These are phyloP conservation scores for Okapia johnstoni DNA, from an alignment of 2,113 vertebrate genomes.

Conservation along the genomic window DNA sequence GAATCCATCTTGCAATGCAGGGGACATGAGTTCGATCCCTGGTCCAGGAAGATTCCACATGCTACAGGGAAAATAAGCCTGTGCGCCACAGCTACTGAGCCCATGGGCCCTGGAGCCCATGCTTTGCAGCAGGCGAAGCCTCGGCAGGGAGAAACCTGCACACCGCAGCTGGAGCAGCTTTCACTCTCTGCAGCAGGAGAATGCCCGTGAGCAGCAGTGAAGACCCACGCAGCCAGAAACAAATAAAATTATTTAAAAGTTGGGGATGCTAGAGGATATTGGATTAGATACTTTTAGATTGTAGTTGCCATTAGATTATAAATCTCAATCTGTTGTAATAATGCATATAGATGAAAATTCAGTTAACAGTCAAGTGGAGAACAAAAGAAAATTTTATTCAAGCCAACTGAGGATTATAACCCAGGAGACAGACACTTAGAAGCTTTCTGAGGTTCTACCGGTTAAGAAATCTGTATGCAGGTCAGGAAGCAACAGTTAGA, in stretches of 20 bases:
- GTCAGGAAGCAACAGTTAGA: not conserved
- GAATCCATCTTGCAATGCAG: not conserved
- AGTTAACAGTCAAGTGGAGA: not conserved
- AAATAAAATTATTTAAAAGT: not conserved
- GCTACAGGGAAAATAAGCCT: not conserved
- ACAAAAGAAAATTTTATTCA: not conserved
- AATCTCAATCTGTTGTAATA: not conserved
- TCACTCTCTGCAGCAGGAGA: not conserved
- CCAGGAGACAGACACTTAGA: not conserved
- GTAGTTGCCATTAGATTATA: not conserved
- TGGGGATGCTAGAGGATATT: not conserved
- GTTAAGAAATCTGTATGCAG: not conserved
- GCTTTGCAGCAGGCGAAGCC: not conserved
- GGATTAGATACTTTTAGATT: not conserved
- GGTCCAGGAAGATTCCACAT: not conserved
- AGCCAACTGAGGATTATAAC: not conserved
- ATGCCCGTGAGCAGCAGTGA: not conserved
- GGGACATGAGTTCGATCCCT: not conserved
- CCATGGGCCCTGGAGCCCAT: not conserved
- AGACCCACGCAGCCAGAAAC: not conserved
- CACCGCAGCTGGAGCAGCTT: not conserved
- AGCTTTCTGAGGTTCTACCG: not conserved
- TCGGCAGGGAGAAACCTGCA: not conserved
- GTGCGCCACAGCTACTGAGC: not conserved
- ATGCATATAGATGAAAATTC: not conserved